Conservation (phyloP, 2,888 invertebrate species). For the Hemithea aestivaria region DNA sequence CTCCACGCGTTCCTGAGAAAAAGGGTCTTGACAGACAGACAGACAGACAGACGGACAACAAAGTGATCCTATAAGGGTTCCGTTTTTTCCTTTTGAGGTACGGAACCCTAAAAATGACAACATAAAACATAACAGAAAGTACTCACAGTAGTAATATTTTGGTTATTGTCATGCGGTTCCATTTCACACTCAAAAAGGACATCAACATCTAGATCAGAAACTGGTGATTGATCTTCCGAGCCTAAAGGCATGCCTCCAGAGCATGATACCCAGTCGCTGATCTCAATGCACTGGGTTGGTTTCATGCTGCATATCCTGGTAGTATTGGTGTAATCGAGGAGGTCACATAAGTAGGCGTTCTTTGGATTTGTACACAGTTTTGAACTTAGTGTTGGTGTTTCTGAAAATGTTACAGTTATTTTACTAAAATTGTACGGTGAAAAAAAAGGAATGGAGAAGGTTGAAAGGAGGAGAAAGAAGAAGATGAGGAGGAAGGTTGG, state of each 20-base stretch:
- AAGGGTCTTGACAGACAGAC: too few relatives aligned
- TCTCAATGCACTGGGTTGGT: conserved; percentile 66
- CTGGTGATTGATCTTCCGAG: conserved; percentile 47
- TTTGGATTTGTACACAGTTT: conserved; percentile 75
- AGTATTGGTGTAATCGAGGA: conserved; percentile 72
- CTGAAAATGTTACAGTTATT: too few relatives aligned
- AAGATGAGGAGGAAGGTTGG: too few relatives aligned
- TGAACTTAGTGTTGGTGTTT: conserved; percentile 75
- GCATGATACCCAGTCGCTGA: conserved; percentile 70
- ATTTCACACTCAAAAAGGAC: conserved; percentile 71
- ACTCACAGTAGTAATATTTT: conserved; percentile 55
- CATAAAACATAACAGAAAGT: background rate
- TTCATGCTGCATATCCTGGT: conserved; percentile 73
- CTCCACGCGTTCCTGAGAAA: too few relatives aligned
- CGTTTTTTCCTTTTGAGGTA: too few relatives aligned
- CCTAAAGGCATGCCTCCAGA: conserved; percentile 62
- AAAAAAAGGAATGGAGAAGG: too few relatives aligned
- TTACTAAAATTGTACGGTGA: too few relatives aligned
- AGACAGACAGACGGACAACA: too few relatives aligned
- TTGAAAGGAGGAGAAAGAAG: too few relatives aligned
- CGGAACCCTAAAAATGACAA: too few relatives aligned
- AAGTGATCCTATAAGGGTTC: too few relatives aligned
- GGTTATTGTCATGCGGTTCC: conserved; percentile 58
- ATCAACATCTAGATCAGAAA: conserved; percentile 61
- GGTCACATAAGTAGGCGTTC: conserved; percentile 80